Evolutionary conservation across 2,888 invertebrate species (phyloP), one percentile per base, ranked within the genome.

Genomic region (Creontiades dilutus): DNA sequence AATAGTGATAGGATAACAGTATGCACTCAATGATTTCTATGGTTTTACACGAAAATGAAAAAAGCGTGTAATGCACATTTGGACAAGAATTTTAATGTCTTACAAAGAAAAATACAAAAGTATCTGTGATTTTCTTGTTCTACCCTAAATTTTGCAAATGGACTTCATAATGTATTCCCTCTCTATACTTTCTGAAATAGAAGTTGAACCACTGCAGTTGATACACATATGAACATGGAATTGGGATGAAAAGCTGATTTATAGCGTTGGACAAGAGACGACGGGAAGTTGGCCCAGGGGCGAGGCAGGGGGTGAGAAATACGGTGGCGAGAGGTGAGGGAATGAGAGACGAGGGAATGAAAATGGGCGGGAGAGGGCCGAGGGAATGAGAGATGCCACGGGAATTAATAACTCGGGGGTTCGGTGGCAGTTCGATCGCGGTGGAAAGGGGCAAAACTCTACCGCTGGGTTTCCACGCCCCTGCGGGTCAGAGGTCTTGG

Each of bases 331-430:
- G 37, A 37, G 37, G 37, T 37, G 37, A 37, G 37, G 37, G 37
- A 37, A 37, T 37, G 37, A 37, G 37, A 37, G 37, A 7, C 37
- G 37, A 37, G 37, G 37, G 37, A 37, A 7, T 2, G 37, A 37
- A 37, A 37, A 37, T 37, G 37, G 37, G 3, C 0, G 76, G 28
- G 27, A 16, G 76, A n/a, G n/a, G n/a, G n/a, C n/a, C 27, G 37
- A 27, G 78, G 78, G 78, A 46, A 46, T 78, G 78, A 78, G 78
- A 78, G 78, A 78, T 78, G 78, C 78, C 78, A 47, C 78, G n/a
- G 78, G 78, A 78, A 78, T 78, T 78, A 78, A 78, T 78, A 78
- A 78, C 78, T 78, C 19, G 46, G 68, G 68, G 9, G 46, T 19
- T 37, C 46, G 78, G 76, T 76, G 76, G 76, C 76, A 76, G 78